Evolutionary conservation across 2,888 invertebrate species (phyloP).

Genomic region (Artemia sinica): DNA sequence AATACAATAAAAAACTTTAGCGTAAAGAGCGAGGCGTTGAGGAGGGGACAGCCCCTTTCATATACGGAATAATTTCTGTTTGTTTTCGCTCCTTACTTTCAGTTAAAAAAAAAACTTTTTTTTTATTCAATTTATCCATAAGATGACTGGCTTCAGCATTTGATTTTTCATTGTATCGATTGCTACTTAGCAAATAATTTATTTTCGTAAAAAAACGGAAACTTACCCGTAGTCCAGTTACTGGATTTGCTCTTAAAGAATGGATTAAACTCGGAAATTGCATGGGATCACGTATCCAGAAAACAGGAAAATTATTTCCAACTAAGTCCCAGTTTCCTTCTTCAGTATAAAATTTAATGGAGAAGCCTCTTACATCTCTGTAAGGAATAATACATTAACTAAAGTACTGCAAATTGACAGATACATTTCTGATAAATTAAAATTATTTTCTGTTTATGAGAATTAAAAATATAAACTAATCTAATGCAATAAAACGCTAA

Average conservation of each 20-base stretch:
- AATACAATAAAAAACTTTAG: too few species aligned
- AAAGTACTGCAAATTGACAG: too few species aligned
- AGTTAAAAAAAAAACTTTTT: too few species aligned
- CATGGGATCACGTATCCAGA: slow-evolving; percentile 39
- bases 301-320: slow-evolving; percentile 41
- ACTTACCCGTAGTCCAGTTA: slow-evolving; percentile 17
- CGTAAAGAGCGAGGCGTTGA: too few species aligned
- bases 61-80: too few species aligned
- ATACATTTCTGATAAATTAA: too few species aligned
- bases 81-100: too few species aligned
- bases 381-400: neutral
- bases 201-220: neutral
- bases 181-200: neutral
- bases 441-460: too few species aligned
- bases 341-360: slow-evolving; percentile 37
- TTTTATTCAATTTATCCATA: too few species aligned
- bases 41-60: too few species aligned
- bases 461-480: too few species aligned
- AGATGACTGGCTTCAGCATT: neutral
- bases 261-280: slow-evolving; percentile 39
- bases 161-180: neutral
- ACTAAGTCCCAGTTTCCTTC: slow-evolving; percentile 37
- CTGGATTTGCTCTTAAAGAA: slow-evolving; percentile 31
- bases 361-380: slow-evolving; percentile 38
- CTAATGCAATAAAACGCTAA: too few species aligned